Evolutionary conservation across 1,140 invertebrate genomes (phyloP).

Genomic region (Hormaphis cornu): DNA sequence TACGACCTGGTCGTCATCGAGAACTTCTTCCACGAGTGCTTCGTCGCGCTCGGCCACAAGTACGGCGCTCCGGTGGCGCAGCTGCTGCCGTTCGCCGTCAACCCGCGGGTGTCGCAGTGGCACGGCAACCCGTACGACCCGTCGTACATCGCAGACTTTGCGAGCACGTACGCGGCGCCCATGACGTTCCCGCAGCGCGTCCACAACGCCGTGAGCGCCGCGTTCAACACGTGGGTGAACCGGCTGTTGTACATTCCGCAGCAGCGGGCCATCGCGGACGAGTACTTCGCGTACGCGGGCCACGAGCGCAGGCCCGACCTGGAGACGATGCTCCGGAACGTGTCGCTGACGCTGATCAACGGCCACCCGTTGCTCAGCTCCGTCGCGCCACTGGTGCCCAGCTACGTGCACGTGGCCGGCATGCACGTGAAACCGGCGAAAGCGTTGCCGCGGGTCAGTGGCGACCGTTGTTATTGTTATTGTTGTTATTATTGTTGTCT

Average conservation of each 20-base stretch:
- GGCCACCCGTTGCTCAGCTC: constrained; percentile 36
- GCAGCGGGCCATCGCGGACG: constrained; percentile 23
- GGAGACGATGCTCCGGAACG: constrained; percentile 33
- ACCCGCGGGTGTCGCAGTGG: constrained; percentile 31
- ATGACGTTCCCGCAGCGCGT: constrained; percentile 33
- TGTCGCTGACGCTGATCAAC: constrained; percentile 35
- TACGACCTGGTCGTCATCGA: neutral
- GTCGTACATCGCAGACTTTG: constrained; percentile 33
- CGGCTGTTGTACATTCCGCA: constrained; percentile 4
- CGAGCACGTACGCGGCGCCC: neutral
- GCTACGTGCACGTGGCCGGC: constrained; percentile 50
- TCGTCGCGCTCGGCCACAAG: constrained; percentile 34
- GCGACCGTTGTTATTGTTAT: too few species aligned
- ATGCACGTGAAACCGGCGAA: constrained; percentile 43
- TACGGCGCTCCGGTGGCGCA: constrained; percentile 11
- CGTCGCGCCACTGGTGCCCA: constrained; percentile 44
- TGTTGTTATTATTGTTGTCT: too few species aligned
- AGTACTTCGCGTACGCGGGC: constrained; percentile 34
- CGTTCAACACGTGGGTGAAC: neutral
- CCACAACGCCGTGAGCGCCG: neutral
- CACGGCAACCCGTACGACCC: constrained; percentile 35
- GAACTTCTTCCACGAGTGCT: constrained; percentile 20
- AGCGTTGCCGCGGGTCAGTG: constrained; percentile 34
- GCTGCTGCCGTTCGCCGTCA: neutral
- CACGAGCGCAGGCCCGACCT: constrained; percentile 34